Evolutionary conservation across 2,113 vertebrate species (phyloP), one percentile per base, ranked within the genome.

Genomic region (Anhinga anhinga): DNA sequence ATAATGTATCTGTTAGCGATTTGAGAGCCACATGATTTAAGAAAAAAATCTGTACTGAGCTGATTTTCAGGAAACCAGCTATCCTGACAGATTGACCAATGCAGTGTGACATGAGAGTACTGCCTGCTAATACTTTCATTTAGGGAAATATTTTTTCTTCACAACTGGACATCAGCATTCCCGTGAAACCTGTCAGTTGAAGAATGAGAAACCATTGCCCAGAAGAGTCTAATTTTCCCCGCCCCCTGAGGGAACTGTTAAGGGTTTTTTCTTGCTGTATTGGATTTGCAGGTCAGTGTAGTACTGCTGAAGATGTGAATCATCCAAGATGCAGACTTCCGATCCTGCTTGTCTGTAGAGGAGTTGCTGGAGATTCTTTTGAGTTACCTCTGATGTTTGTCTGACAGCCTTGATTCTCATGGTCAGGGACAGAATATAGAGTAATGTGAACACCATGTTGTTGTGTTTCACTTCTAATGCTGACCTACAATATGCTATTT

Each of bases 331-430:
- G 65, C 73, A 86, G 40, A 22, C 5, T 80, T 94, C 38, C 58
- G 11, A 36, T 93, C 55, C 86, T 58, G 32, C 30, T 82, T 93
- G 72, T 94, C 65, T 66, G 72, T 47, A 34, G 81, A 77, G 47
- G 20, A 77, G 22, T 49, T 90, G 34, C 26, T 87, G 78, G 86
- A 94, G 82, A 70, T 73, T 40, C 52, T 97, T 96, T 96, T 94
- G 87, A 76, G 83, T 97, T 98, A 87, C 73, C 78, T 91, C 26
- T 91, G n/a, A 62, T 27, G 6, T 98, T 97, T 97, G 70, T 94
- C 88, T 96, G 90, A 87, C 25, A 73, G 47, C 34, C 44, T 36
- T 15, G 15, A 59, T 38, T 52, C 19, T 82, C 5, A 15, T 27
- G 21, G 50, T 84, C 47, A 84, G 69, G 78, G 72, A 77, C 42